Evolutionary conservation across 2,888 invertebrate genomes (phyloP).

Genomic region (Harpalus rubripes): DNA sequence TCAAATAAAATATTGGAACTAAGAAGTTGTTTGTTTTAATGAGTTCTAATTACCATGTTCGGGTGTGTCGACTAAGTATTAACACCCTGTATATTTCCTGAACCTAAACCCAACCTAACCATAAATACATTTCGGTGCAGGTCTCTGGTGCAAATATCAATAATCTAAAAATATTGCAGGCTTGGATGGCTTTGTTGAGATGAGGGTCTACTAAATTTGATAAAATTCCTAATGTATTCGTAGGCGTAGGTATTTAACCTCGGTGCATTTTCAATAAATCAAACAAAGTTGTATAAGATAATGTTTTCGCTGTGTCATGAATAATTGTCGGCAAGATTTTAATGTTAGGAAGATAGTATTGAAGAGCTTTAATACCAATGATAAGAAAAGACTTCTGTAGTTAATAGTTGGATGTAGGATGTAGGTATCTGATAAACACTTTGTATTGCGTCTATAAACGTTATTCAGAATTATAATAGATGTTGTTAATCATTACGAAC

Average conservation of each 20-base stretch:
- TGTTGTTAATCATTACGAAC: background rate
- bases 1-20: no score
- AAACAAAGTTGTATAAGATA: background rate
- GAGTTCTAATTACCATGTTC: no score
- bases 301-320: background rate
- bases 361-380: background rate
- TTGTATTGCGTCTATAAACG: background rate
- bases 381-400: background rate
- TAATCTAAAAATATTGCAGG: no score
- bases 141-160: no score
- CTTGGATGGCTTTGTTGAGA: no score
- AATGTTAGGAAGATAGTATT: background rate
- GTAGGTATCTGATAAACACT: background rate
- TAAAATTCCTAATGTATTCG: background rate
- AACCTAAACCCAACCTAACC: no score
- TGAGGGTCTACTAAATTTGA: background rate
- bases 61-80: no score
- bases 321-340: conserved; percentile 2
- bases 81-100: no score
- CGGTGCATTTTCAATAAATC: background rate
- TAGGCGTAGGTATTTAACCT: background rate
- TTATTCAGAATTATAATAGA: background rate
- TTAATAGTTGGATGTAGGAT: background rate
- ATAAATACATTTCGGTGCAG: no score
- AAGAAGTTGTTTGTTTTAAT: no score